Conservation (phyloP, 2,888 invertebrate genomes). For the Erebia palarica region DNA sequence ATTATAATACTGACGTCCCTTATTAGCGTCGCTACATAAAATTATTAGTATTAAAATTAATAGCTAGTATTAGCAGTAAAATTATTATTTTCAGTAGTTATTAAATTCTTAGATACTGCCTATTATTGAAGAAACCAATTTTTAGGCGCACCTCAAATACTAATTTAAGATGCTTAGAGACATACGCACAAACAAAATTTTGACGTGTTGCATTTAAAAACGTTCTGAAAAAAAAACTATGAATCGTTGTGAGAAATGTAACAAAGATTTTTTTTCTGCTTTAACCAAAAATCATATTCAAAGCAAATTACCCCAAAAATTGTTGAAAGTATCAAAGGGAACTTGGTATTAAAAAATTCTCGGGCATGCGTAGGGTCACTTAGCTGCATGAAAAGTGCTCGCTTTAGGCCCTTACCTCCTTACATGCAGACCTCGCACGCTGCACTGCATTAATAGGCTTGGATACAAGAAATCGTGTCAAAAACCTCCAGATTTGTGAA, state of each 20-base stretch:
- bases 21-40: no score
- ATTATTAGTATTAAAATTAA: no score
- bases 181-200: background rate
- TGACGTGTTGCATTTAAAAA: background rate
- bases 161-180: no score
- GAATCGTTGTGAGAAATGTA: background rate
- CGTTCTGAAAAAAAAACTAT: background rate
- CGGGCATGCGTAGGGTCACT: slow-evolving; percentile 26
- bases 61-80: no score
- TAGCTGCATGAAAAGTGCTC: slow-evolving; percentile 19
- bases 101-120: no score
- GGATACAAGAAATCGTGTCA: slow-evolving; percentile 1
- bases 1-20: no score
- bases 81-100: no score
- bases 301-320: background rate
- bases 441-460: slow-evolving; percentile 36
- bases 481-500: background rate
- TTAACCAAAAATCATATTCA: background rate
- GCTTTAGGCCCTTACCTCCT: slow-evolving; percentile 24
- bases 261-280: no score
- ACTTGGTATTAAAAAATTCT: slow-evolving; percentile 29
- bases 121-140: no score
- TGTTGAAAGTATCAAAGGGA: background rate
- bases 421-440: slow-evolving; percentile 27
- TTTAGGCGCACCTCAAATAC: no score